Base-by-base conservation (phyloP, 1,140 invertebrate genomes). In the Aphaenogaster ashmeadi region DNA sequence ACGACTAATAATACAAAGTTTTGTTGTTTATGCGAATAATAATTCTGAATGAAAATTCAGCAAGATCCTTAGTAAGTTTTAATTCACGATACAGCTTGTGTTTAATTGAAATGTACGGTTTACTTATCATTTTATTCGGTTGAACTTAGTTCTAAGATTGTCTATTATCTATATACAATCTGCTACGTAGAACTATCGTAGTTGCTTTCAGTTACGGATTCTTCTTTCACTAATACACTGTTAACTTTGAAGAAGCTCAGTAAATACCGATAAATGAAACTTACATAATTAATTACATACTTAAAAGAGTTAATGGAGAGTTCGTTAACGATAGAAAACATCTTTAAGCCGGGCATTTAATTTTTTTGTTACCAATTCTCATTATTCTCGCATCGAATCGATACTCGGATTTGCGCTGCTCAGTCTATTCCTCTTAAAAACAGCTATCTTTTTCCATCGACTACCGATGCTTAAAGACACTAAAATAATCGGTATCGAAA, bases 251-350 rank as follows among this genome's bases (percentile, higher is more conserved):
- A 56, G 7, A 71, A 44, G 11, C 18, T 41, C 8, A 27, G 47
- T 54, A 69, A 81, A 69, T 54, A 56, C 8, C 62, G 47, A 81
- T 71, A 71, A 81, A 81, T 56, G 36, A 56, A 71, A 56, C 50
- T 81, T 81, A 71, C 36, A 81, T 71, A 71, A 81, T 81, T 81
- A 81, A 81, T 81, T 71, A 71, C 47, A 41, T 38, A 77, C 21
- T 27, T 77, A 66, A 71, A 81, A 50, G 21, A 56, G 52, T 71
- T 81, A 71, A 71, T 44, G n/a, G 21, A 71, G 27, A 44, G 38
- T 71, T 71, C 66, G 62, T 56, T 69, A 81, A 71, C 75, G 75
- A 47, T 33, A 62, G 58, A 54, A 71, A 56, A 71, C 36, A 36
- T 71, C 47, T 54, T 71, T 44, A 66, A 56, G 54, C 50, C 64